Evolutionary conservation across 1,140 invertebrate species (phyloP), one percentile per base, ranked within the genome.

Genomic region (Polypedilum vanderplanki): DNA sequence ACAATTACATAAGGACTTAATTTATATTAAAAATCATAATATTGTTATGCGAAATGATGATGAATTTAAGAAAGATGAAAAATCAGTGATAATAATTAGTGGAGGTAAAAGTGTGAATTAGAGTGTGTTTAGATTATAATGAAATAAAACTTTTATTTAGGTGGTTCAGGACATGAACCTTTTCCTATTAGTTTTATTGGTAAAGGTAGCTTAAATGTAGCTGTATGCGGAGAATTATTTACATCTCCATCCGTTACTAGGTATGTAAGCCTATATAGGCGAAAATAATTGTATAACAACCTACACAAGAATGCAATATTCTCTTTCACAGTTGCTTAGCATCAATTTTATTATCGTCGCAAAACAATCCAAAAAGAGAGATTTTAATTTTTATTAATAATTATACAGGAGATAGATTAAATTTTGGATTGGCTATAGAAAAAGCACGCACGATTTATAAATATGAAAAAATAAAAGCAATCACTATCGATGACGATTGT

Each of bases 391-490:
- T 70, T 18, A 70, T 70, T 18, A 70, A 70, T 22, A 70, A 70
- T 70, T 70, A 70, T 20, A 70, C 65, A 2, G 65, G 65, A 20
- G 65, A 70, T 20, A 18, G 65, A 18, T 70, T 70, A 22, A 70
- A 70, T 22, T 70, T 70, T 70, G 65, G 65, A 20, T 22, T 70
- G 17, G 65, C 65, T 20, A 70, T 70, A 8, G 65, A 70, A 70
- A 70, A 10, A 5, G 65, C 65, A 9, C 15, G 65, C 20, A 70
- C 9, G 3, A 70, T 22, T 1, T 18, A 70, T 10, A 22, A 22
- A 10, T 70, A 70, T 20, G 4, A 70, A 70, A 20, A 20, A 9
- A 70, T 70, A 18, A 70, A 70, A 70, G 9, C 20, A 22, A 70
- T 70, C 18, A 70, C 18, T 4, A 70, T 20, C 10, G 20, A 70